Evolutionary conservation across 2,888 invertebrate species (phyloP).

Genomic region (Aporophyla lueneburgensis): DNA sequence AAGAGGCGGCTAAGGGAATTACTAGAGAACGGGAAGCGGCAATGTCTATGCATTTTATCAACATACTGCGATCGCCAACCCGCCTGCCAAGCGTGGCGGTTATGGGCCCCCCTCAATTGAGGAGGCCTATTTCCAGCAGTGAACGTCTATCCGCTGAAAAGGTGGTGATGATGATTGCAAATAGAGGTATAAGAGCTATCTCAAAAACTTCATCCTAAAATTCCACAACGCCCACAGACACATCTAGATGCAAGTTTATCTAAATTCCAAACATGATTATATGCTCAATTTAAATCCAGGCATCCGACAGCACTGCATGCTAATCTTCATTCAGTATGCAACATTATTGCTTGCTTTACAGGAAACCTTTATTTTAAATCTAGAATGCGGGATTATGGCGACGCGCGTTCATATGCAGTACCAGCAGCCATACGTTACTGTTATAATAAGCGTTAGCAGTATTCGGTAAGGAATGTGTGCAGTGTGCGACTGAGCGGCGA

Average conservation of each 20-base stretch:
- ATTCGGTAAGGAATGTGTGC: slow-evolving; percentile 75
- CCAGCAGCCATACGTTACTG: slow-evolving; percentile 71
- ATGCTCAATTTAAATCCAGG: slow-evolving; percentile 47
- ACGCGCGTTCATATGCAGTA: slow-evolving; percentile 59
- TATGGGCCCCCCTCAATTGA: too few species aligned
- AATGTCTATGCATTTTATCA: too few species aligned
- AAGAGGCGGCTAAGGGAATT: too few species aligned
- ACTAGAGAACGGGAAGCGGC: too few species aligned
- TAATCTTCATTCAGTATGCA: slow-evolving; percentile 39
- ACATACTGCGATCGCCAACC: too few species aligned
- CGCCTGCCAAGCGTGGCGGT: too few species aligned
- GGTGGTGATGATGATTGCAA: too few species aligned
- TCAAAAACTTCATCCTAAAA: slow-evolving; percentile 23
- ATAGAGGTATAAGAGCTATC: not conserved
- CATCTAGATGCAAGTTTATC: slow-evolving; percentile 44
- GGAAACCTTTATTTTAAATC: slow-evolving; percentile 57
- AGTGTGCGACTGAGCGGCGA: slow-evolving; percentile 59
- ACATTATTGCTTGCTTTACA: slow-evolving; percentile 47
- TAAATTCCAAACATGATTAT: slow-evolving; percentile 52
- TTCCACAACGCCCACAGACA: slow-evolving; percentile 41
- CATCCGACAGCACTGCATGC: slow-evolving; percentile 34
- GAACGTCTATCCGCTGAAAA: too few species aligned
- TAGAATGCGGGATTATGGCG: slow-evolving; percentile 44
- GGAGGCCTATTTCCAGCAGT: too few species aligned
- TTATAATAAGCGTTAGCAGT: slow-evolving; percentile 79